phyloP scores from a whole-genome alignment of 1,140 invertebrate genomes.

The Formica selysi region DNA sequence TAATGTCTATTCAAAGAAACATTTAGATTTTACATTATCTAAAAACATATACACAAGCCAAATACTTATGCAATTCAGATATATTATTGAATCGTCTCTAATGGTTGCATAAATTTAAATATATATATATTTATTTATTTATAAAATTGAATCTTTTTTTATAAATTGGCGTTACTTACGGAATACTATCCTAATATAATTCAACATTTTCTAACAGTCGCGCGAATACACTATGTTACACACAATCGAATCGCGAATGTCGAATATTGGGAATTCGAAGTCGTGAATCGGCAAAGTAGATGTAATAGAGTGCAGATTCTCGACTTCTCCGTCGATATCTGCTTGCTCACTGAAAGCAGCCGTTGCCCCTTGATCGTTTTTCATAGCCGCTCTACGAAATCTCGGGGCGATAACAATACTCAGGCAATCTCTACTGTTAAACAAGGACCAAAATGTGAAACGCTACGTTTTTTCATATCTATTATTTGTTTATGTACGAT shows the following conservation, averaged over 20 bases:
- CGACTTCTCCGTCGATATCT: constrained; percentile 60
- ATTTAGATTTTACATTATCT: neutral
- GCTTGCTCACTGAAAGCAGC: constrained; percentile 70
- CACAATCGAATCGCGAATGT: neutral
- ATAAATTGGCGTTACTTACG: constrained; percentile 62
- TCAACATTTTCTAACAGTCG: constrained; percentile 59
- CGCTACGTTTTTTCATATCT: neutral
- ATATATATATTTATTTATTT: neutral
- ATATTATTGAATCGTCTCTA: neutral
- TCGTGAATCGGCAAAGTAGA: neutral
- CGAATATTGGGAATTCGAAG: neutral
- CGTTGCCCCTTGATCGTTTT: constrained; percentile 39
- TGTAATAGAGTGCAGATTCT: neutral
- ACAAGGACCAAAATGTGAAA: constrained; percentile 50
- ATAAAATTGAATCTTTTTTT: no score
- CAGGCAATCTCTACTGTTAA: neutral
- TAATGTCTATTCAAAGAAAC: neutral
- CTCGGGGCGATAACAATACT: constrained; percentile 51
- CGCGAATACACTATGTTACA: neutral
- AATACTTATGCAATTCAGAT: neutral
- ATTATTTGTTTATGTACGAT: neutral
- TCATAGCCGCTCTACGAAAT: constrained; percentile 69
- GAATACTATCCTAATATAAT: constrained; percentile 62
- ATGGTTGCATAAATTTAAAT: neutral
- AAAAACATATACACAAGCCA: neutral